phyloP scores from a whole-genome alignment of 2,888 invertebrate genomes.

The Tinea pellionella region DNA sequence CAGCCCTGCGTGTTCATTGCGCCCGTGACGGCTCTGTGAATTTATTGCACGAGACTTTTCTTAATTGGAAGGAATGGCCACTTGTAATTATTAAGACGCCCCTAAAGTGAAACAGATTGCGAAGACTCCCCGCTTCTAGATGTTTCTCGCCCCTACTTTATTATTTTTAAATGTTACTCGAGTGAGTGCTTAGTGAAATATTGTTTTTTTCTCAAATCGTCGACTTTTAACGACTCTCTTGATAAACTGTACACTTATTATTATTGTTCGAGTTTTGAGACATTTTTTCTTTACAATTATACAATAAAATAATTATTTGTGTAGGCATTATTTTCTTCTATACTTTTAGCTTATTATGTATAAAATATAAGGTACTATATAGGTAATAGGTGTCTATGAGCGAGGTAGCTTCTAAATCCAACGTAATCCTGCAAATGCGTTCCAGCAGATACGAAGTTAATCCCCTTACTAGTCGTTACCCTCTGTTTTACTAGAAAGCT shows the following conservation, averaged over 20 bases:
- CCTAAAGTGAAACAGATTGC: slow-evolving; percentile 69
- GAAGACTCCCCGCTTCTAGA: slow-evolving; percentile 42
- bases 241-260: not conserved
- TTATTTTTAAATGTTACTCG: slow-evolving; percentile 13
- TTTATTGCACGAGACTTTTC: slow-evolving; percentile 67
- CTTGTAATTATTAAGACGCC: slow-evolving; percentile 69
- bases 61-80: slow-evolving; percentile 70
- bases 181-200: slow-evolving; percentile 4
- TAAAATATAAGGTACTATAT: not conserved
- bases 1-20: slow-evolving; percentile 20
- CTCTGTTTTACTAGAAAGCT: slow-evolving; percentile 6
- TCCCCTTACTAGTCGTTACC: slow-evolving; percentile 13
- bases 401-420: not conserved
- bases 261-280: not conserved
- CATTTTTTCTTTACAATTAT: too few species aligned
- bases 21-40: slow-evolving; percentile 51
- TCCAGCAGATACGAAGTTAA: slow-evolving; percentile 12
- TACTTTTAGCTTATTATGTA: too few species aligned
- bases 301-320: too few species aligned
- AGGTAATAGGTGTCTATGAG: slow-evolving; percentile 3
- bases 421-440: slow-evolving; percentile 11
- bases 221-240: slow-evolving; percentile 1
- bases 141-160: slow-evolving; percentile 22
- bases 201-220: slow-evolving; percentile 7
- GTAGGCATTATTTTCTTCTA: too few species aligned